phyloP scores from a whole-genome alignment of 2,888 invertebrate species.

The Asteroscopus sphinx region DNA sequence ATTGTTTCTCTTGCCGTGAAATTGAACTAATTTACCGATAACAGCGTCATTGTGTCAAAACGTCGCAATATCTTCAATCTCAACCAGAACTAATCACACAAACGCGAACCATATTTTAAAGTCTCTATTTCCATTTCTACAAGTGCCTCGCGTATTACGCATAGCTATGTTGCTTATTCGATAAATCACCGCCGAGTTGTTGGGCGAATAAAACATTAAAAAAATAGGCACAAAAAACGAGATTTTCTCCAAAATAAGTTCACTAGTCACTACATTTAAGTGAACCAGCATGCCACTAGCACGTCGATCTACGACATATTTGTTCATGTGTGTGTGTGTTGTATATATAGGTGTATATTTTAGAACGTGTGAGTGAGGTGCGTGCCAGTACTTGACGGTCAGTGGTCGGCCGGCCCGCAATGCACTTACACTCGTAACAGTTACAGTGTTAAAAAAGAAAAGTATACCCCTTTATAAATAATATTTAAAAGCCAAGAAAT shows the following conservation, averaged over 20 bases:
- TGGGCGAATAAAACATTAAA: neutral
- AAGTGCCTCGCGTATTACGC: slow-evolving; percentile 3
- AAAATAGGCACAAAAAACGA: neutral
- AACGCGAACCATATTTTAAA: neutral
- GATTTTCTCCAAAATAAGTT: neutral
- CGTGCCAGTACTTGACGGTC: slow-evolving; percentile 33
- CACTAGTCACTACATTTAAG: neutral
- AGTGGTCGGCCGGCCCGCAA: slow-evolving; percentile 30
- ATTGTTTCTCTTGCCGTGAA: neutral
- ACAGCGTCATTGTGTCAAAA: neutral
- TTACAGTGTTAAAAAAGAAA: slow-evolving; percentile 1
- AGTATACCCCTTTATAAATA: slow-evolving; percentile 13
- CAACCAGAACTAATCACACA: neutral
- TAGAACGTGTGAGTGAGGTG: slow-evolving; percentile 10
- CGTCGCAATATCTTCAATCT: neutral
- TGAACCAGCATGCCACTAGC: neutral
- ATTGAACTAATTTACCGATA: neutral
- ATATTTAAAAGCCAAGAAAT: neutral
- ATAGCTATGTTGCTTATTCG: neutral
- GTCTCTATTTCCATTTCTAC: neutral
- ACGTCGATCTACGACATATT: neutral
- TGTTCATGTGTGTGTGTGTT: slow-evolving; percentile 2
- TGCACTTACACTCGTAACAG: slow-evolving; percentile 17
- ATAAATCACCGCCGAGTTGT: neutral
- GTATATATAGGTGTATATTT: neutral